Conservation (phyloP, 2,797 vertebrate genomes). For the Chromobotia macracanthus region DNA sequence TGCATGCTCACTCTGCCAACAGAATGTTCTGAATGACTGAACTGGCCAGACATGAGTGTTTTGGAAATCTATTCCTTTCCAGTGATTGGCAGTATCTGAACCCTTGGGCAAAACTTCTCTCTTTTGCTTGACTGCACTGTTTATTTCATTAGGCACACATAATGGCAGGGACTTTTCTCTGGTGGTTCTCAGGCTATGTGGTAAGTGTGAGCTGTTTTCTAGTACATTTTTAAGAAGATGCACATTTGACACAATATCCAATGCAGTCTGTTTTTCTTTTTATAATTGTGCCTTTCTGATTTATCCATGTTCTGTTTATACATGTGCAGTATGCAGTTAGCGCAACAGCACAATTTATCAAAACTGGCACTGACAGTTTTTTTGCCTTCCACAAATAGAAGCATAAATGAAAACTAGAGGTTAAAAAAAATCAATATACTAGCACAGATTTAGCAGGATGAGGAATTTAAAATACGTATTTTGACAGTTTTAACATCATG, state of each 20-base stretch:
- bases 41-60: slow-evolving; percentile 11
- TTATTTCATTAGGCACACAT: slow-evolving; percentile 65
- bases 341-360: neutral
- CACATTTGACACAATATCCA: slow-evolving; percentile 60
- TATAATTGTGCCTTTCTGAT: neutral
- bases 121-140: slow-evolving; percentile 63
- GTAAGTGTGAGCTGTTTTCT: slow-evolving; percentile 59
- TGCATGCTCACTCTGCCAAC: neutral
- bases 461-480: neutral
- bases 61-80: slow-evolving; percentile 13
- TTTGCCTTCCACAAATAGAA: neutral
- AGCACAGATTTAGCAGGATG: neutral
- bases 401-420: neutral
- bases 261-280: neutral
- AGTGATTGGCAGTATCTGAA: slow-evolving; percentile 46
- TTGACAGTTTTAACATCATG: neutral
- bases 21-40: slow-evolving; percentile 25
- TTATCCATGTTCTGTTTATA: neutral
- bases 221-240: slow-evolving; percentile 6
- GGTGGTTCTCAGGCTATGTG: slow-evolving; percentile 38
- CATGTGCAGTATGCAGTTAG: neutral
- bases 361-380: slow-evolving; percentile 7
- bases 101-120: slow-evolving; percentile 28
- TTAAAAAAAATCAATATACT: neutral
- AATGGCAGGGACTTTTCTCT: slow-evolving; percentile 62